phyloP scores from a whole-genome alignment of 2,888 invertebrate species.

The Tortrix viridana region DNA sequence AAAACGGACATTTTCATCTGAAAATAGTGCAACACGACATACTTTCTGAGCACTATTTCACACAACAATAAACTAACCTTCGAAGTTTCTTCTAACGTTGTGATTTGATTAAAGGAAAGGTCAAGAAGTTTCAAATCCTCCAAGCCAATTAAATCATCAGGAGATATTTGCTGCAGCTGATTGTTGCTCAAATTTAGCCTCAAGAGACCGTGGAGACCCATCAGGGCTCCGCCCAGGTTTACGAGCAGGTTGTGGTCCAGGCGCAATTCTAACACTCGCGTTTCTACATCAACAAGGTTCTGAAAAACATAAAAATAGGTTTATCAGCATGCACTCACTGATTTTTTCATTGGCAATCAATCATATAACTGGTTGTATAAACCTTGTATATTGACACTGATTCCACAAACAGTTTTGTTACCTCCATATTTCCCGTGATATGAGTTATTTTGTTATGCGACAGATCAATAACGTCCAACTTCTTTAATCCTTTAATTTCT shows the following conservation, averaged over 20 bases:
- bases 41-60: not conserved
- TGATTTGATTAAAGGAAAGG: slow-evolving; percentile 90
- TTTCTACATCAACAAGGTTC: slow-evolving; percentile 91
- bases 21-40: slow-evolving; percentile 5
- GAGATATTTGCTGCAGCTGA: slow-evolving; percentile 88
- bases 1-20: slow-evolving; percentile 20
- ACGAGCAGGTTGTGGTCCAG: slow-evolving; percentile 90
- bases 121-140: slow-evolving; percentile 90
- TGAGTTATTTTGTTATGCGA: slow-evolving; percentile 90
- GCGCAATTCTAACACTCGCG: slow-evolving; percentile 88
- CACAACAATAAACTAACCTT: slow-evolving; percentile 83
- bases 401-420: slow-evolving; percentile 55
- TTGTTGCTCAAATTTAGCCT: slow-evolving; percentile 91
- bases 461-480: slow-evolving; percentile 89
- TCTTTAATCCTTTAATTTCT: slow-evolving; percentile 89
- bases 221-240: slow-evolving; percentile 89
- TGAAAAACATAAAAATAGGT: slow-evolving; percentile 59
- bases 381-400: slow-evolving; percentile 1
- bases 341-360: no score
- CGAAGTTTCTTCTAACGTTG: slow-evolving; percentile 91
- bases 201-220: slow-evolving; percentile 89
- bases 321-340: no score
- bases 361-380: no score
- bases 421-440: slow-evolving; percentile 87
- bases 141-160: slow-evolving; percentile 91